phyloP scores from a whole-genome alignment of 2,113 vertebrate genomes.

The Garra rufa region DNA sequence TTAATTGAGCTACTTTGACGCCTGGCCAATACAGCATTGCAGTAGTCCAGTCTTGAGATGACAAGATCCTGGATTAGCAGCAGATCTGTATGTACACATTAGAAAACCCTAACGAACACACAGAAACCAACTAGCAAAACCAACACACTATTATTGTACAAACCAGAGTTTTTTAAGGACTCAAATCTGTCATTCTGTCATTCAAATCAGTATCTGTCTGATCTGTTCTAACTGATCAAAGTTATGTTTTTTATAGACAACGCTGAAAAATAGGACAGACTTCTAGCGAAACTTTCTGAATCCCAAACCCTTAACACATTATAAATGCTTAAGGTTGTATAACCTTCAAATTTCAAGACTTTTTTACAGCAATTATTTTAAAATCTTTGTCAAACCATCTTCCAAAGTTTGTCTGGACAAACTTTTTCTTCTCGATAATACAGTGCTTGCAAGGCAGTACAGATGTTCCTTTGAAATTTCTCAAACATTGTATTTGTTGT shows the following conservation, averaged over 20 bases:
- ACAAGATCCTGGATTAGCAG: background rate
- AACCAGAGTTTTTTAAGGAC: background rate
- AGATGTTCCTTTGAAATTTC: background rate
- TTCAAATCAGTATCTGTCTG: background rate
- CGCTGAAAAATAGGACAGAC: background rate
- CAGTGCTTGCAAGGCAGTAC: background rate
- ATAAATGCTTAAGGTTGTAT: background rate
- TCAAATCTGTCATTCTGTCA: background rate
- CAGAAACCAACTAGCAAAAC: background rate
- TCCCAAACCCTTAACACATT: background rate
- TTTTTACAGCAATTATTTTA: background rate
- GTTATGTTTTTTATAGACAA: background rate
- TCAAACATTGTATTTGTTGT: background rate
- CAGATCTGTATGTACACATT: background rate
- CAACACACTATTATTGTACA: background rate
- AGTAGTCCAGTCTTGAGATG: background rate
- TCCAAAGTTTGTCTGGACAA: background rate
- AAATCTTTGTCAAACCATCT: background rate
- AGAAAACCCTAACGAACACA: background rate
- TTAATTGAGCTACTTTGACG: slow-evolving; percentile 10
- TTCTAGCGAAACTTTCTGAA: background rate
- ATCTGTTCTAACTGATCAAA: background rate
- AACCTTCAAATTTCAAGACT: background rate
- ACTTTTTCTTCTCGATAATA: background rate
- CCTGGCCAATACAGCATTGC: background rate